Conservation (phyloP, 2,797 vertebrate species). For the Megalops cyprinoides region DNA sequence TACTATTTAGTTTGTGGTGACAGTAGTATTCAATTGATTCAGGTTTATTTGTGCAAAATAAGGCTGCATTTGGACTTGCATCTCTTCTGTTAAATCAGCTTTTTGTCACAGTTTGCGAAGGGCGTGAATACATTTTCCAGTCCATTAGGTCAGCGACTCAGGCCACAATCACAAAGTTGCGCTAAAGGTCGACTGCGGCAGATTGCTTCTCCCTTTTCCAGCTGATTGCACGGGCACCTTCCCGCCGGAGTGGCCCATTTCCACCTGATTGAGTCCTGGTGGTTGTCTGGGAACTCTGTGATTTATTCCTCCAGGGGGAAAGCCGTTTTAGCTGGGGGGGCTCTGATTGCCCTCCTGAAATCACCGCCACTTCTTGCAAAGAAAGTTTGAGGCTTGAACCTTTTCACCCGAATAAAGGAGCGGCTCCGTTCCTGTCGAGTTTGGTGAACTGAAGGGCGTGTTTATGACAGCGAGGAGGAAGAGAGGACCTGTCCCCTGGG, state of each 20-base stretch:
- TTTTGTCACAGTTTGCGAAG: too few species aligned
- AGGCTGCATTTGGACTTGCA: not conserved
- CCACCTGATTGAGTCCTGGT: not conserved
- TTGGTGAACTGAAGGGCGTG: not conserved
- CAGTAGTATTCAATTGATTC: not conserved
- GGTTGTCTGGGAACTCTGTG: not conserved
- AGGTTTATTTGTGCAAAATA: not conserved
- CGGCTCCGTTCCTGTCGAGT: not conserved
- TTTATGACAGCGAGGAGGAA: not conserved
- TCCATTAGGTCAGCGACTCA: too few species aligned
- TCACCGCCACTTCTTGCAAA: not conserved
- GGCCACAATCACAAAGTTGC: too few species aligned
- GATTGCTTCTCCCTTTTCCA: not conserved
- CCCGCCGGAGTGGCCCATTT: not conserved
- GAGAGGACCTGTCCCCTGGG: not conserved
- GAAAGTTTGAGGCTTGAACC: slow-evolving; percentile 5
- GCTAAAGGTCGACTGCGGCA: not conserved
- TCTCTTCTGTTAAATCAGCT: too few species aligned
- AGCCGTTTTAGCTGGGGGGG: slow-evolving; percentile 2
- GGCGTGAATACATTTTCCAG: too few species aligned
- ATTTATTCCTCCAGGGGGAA: not conserved
- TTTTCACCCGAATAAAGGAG: not conserved
- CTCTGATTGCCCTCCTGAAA: slow-evolving; percentile 12
- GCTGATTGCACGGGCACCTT: slow-evolving; percentile 6
- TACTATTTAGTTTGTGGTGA: too few species aligned